phyloP scores from a whole-genome alignment of 2,797 vertebrate genomes.

The Pachyuromys duprasi region DNA sequence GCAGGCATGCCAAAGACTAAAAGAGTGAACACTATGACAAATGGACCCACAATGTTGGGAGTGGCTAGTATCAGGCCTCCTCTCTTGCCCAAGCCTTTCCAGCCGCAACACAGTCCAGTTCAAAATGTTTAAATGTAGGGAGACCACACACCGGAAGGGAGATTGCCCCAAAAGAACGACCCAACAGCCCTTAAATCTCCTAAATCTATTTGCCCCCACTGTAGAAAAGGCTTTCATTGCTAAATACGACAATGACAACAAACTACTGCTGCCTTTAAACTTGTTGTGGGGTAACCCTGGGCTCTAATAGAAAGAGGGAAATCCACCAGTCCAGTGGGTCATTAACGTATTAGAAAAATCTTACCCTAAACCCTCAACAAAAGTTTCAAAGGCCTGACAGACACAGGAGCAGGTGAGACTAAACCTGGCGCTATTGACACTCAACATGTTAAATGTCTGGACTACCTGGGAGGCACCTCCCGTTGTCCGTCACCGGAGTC shows the following conservation, averaged over 20 bases:
- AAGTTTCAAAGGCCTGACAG: too few relatives aligned
- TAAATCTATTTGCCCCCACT: background rate
- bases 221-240: background rate
- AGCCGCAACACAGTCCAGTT: background rate
- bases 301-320: background rate
- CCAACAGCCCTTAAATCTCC: background rate
- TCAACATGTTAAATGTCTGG: background rate
- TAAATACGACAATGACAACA: too few relatives aligned
- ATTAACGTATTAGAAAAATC: too few relatives aligned
- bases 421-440: background rate
- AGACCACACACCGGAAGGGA: background rate
- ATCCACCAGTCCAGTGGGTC: too few relatives aligned
- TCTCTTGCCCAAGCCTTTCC: background rate
- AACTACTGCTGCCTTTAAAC: too few relatives aligned
- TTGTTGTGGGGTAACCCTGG: background rate
- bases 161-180: background rate
- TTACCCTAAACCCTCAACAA: too few relatives aligned
- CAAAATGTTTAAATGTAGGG: background rate
- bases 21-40: background rate
- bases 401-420: background rate
- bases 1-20: background rate
- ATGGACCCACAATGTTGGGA: background rate
- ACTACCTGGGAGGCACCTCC: background rate
- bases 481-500: background rate
- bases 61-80: background rate